These are phyloP conservation scores for Cepaea hortensis DNA, from an alignment of 2,888 invertebrate genomes.

Conservation along the genomic window DNA sequence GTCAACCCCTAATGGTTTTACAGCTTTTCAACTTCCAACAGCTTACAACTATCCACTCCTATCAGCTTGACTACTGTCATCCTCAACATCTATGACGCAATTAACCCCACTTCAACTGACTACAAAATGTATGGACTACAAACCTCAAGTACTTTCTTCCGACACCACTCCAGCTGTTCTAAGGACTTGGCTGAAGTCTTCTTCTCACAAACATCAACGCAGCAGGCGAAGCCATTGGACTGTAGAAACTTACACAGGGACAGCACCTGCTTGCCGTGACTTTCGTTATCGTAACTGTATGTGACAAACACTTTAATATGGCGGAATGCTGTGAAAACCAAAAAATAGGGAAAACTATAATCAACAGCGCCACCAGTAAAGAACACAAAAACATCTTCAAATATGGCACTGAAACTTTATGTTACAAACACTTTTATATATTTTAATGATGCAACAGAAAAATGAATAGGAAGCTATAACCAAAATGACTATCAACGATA, in stretches of 20 bases:
- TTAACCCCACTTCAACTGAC: too few species aligned
- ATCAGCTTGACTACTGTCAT: neutral
- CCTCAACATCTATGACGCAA: too few species aligned
- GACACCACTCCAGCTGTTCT: slow-evolving; percentile 27
- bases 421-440: too few species aligned
- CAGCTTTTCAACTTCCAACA: neutral
- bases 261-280: slow-evolving; percentile 63
- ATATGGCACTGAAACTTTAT: too few species aligned
- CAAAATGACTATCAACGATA: too few species aligned
- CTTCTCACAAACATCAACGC: slow-evolving; percentile 57
- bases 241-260: slow-evolving; percentile 66
- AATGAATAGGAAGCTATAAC: too few species aligned
- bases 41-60: neutral
- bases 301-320: slow-evolving; percentile 70
- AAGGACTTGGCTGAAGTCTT: slow-evolving; percentile 4
- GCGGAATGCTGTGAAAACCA: slow-evolving; percentile 58
- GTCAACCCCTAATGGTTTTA: neutral
- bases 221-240: slow-evolving; percentile 68
- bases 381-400: too few species aligned
- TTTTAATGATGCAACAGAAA: too few species aligned
- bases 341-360: neutral
- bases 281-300: slow-evolving; percentile 64
- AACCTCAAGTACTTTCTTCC: slow-evolving; percentile 33
- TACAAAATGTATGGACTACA: neutral
- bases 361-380: too few species aligned